Evolutionary conservation across 2,113 vertebrate genomes (phyloP).

Genomic region (Panthera uncia): DNA sequence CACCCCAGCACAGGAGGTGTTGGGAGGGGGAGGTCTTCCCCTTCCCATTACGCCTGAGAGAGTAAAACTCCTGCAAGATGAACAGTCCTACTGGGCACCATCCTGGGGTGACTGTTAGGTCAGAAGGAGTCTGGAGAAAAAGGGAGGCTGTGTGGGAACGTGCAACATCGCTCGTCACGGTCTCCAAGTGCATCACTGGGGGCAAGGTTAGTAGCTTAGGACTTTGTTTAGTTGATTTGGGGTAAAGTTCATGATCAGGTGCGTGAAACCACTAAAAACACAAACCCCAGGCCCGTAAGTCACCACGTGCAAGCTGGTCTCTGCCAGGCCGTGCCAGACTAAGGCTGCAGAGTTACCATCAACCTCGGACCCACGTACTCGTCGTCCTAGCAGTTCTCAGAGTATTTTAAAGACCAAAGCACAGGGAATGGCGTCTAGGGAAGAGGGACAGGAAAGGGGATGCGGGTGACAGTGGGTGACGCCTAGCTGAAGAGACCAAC

Average conservation of each 20-base stretch:
- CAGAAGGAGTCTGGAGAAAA: neutral
- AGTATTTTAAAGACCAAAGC: neutral
- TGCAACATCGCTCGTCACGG: rapidly evolving
- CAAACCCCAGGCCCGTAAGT: neutral
- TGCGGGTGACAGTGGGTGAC: neutral
- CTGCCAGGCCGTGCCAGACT: neutral
- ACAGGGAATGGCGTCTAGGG: neutral
- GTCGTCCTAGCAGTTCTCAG: neutral
- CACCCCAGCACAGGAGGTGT: neutral
- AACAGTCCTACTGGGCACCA: neutral
- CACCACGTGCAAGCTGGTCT: neutral
- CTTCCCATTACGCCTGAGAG: neutral
- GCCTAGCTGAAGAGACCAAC: neutral
- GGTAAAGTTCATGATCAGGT: neutral
- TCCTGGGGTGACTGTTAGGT: neutral
- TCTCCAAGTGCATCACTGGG: rapidly evolving
- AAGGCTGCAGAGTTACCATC: too few species aligned
- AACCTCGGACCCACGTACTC: neutral
- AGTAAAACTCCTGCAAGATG: neutral
- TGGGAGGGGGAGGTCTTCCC: neutral
- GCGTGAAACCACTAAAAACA: neutral
- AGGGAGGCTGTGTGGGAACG: neutral
- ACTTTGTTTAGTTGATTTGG: neutral
- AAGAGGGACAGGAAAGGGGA: too few species aligned
- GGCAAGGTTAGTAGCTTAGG: neutral